Evolutionary conservation across 2,113 vertebrate genomes (phyloP).

Genomic region (Thalassoma bifasciatum): DNA sequence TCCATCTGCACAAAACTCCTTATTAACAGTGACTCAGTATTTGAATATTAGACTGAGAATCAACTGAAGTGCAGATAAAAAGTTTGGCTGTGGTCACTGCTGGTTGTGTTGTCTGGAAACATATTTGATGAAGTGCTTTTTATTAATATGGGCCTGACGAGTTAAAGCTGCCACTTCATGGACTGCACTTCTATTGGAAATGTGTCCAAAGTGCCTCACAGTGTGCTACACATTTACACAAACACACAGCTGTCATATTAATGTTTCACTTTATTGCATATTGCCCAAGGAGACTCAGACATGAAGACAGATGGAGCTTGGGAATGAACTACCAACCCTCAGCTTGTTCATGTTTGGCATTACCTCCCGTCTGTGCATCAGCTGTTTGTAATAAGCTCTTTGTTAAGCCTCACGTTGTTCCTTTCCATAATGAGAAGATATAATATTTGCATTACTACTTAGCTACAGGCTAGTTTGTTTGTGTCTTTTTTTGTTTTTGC

Average conservation of each 20-base stretch:
- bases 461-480: background rate
- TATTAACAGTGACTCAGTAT: no score
- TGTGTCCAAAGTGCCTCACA: background rate
- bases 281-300: background rate
- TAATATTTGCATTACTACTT: constrained; percentile 13
- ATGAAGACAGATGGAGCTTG: background rate
- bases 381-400: background rate
- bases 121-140: background rate
- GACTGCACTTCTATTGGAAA: background rate
- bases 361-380: background rate
- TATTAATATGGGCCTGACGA: no score
- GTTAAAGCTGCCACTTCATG: no score
- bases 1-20: no score
- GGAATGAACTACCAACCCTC: background rate
- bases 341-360: background rate
- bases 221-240: background rate
- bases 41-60: no score
- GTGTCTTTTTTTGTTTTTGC: background rate
- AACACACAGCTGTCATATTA: no score
- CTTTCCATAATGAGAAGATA: constrained; percentile 2
- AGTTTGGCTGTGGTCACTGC: background rate
- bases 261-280: no score
- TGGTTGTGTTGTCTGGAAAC: background rate
- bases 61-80: no score
- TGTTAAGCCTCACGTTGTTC: background rate